Base-by-base conservation (phyloP, 2,888 invertebrate species). In the Philhelius pedissequus region DNA sequence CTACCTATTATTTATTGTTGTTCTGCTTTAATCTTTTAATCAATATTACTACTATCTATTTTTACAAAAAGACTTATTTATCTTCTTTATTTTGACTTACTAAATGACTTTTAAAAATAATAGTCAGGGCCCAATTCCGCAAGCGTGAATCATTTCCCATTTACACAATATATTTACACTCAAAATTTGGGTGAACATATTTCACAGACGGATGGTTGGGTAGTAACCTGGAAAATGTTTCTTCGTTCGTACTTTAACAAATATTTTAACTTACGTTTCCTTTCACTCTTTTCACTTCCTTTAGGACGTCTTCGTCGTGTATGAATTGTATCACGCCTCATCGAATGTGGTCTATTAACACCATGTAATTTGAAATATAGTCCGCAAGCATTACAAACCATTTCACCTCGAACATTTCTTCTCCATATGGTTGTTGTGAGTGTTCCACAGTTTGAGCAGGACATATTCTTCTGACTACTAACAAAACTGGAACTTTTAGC, bases 371-470 rank as follows among this genome's bases (percentile, higher is more conserved):
- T 99, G 93, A 95, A 99, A 93, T 99, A 99, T 40, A 99, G 94
- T 0, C 99, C 99, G 91, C 99, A 99, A 45, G 99, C 99, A 92
- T 99, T 99, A 92, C 99, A 99, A 79, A 99, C 99, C 94, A 99
- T 98, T 93, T 99, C 98, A 2, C 99, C 99, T 89, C 97, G 95
- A 89, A 97, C 95, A 92, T 99, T 99, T 88, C 99, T 94, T 89
- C 99, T 93, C 99, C 99, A 99, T 86, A 99, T 96, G 0, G 99
- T 99, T 77, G 99, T 99, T 43, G 97, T 98, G 91, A 96, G 95
- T n/a, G 99, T 99, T 87, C 97, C 96, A 92, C 99, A 99, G 93
- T 99, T 99, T 88, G 97, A 97, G 92, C 99, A 99, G 13, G 96
- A 94, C 89, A 99, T 94, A 89, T 98, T 98, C 87, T 93, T 92